These are phyloP conservation scores for Cryptops parisi DNA, from an alignment of 2,888 invertebrate species.

Conservation along the genomic window DNA sequence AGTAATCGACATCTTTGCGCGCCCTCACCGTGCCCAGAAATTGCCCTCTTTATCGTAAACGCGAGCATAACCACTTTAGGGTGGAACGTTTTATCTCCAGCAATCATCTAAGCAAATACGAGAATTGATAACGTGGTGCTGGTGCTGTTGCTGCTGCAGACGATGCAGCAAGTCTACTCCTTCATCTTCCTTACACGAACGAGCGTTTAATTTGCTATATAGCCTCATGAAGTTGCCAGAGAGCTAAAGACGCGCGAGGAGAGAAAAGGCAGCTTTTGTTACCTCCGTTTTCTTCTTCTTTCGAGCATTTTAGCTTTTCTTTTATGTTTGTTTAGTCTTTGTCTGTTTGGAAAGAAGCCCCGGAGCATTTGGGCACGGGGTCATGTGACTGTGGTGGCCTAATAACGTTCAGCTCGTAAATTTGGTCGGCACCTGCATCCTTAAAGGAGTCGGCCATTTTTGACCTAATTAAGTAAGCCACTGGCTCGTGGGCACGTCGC, in stretches of 20 bases:
- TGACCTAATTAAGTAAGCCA: slow-evolving; percentile 11
- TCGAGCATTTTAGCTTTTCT: neutral
- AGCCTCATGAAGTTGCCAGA: too few relatives aligned
- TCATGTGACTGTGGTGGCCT: neutral
- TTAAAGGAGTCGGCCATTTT: slow-evolving; percentile 7
- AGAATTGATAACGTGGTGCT: neutral
- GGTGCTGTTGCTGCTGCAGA: too few relatives aligned
- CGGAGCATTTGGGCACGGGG: slow-evolving; percentile 2
- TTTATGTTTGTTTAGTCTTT: neutral
- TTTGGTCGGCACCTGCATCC: slow-evolving; percentile 6
- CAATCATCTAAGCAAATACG: slow-evolving; percentile 11
- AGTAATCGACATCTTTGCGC: slow-evolving; percentile 1
- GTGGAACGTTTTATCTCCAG: slow-evolving; percentile 12
- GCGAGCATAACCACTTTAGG: slow-evolving; percentile 12
- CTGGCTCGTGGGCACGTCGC: slow-evolving; percentile 12
- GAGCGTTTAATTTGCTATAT: neutral
- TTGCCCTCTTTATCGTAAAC: slow-evolving; percentile 10
- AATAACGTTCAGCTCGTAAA: slow-evolving; percentile 12
- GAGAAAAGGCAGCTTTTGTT: too few relatives aligned
- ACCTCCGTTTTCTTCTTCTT: neutral
- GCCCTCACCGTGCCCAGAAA: slow-evolving; percentile 6
- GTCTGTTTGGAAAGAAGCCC: too few relatives aligned
- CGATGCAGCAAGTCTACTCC: too few relatives aligned
- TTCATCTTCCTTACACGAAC: too few relatives aligned
- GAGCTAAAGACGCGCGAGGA: too few relatives aligned